phyloP scores from a whole-genome alignment of 2,797 vertebrate species.

The Crax fasciolata region DNA sequence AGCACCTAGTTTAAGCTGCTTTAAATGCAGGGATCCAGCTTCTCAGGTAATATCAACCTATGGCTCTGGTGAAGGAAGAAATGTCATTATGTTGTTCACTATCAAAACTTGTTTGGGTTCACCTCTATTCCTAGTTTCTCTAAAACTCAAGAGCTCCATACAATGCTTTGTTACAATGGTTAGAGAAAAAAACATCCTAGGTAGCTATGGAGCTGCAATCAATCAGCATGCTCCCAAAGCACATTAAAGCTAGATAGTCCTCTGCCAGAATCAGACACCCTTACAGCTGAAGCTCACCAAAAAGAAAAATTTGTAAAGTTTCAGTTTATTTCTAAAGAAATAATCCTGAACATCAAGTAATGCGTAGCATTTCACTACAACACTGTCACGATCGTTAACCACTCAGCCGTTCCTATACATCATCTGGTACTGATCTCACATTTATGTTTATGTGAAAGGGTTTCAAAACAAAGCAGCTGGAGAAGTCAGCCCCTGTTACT shows the following conservation, averaged over 20 bases:
- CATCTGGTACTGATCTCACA: background rate
- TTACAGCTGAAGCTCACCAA: background rate
- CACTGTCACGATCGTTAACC: background rate
- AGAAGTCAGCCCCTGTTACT: background rate
- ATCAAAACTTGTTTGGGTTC: background rate
- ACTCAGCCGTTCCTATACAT: background rate
- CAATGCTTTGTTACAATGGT: background rate
- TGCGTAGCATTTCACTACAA: fast-evolving
- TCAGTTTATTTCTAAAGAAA: background rate
- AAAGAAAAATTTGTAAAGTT: background rate
- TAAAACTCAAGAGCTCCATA: background rate
- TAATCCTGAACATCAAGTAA: background rate
- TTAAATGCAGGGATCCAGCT: background rate
- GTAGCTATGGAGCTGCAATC: background rate
- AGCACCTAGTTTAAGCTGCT: background rate
- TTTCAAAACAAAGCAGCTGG: background rate
- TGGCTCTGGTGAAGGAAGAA: background rate
- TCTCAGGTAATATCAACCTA: background rate
- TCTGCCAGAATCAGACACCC: background rate
- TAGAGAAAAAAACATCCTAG: background rate
- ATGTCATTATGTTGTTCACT: background rate
- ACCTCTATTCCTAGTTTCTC: background rate
- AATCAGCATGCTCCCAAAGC: background rate
- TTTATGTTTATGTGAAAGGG: background rate
- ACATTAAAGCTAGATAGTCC: background rate